Evolutionary conservation across 2,113 vertebrate species (phyloP), one percentile per base, ranked within the genome.

Genomic region (Columba janthina): DNA sequence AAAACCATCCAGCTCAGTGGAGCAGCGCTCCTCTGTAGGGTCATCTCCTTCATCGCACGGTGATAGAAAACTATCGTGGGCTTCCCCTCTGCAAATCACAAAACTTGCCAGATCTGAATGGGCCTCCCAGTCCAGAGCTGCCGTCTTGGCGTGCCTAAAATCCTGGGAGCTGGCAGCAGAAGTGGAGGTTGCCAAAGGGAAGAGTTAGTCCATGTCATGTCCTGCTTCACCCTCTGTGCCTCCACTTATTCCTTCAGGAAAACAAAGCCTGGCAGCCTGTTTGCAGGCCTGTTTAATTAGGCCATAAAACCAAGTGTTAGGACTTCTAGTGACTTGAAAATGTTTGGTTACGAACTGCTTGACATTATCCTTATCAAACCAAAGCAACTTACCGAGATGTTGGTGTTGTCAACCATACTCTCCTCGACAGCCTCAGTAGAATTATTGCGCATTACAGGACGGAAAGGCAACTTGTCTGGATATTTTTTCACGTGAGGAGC

Each of bases 391-490:
- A 13, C 75, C 56, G 77, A 56, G 65, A 34, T 9, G 24, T 74
- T 34, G 12, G 34, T 29, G 29, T 54, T 53, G 24, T 73, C 73
- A 65, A 2, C 53, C 12, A 20, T 51, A 12, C 64, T 42, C 21
- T 40, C 75, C 25, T 67, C 7, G 0, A 50, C 75, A 87, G 81
- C 65, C 42, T 44, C 1, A 0, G 25, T 6, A 72, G 48, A 75
- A 71, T 15, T 46, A 46, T 10, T 85, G 40, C 5, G 10, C 5
- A 10, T 53, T 81, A 48, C 18, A 46, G 85, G 70, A 96, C 44
- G 10, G 62, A 85, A 74, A 46, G 78, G 85, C 86, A 4, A 81
- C 75, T 92, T 58, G 75, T 67, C 93, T 92, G 61, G 36, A 72
- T 84, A 32, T n/a, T 81, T 86, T 83, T 80, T 64, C 50, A 40